Evolutionary conservation across 2,888 invertebrate genomes (phyloP), one percentile per base, ranked within the genome.

Genomic region (Stenodema calcarata): DNA sequence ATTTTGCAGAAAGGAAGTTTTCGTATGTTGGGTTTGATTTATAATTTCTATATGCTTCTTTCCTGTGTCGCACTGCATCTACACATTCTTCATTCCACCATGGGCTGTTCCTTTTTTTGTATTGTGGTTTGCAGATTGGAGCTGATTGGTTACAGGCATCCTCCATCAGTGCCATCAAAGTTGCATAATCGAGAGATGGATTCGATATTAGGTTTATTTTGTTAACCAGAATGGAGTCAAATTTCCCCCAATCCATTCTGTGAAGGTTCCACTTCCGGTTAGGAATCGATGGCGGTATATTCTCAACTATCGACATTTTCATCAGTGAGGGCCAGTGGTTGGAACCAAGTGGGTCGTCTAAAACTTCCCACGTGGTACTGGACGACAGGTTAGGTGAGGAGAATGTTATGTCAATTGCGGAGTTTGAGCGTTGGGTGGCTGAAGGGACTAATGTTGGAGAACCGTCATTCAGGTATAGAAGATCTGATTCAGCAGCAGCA

Each of bases 341-440:
- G 70, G 70, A 70, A 30, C 70, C 70, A 23, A 70, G 70, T 70
- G 70, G 70, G 50, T 70, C 70, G 70, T 70, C 70, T 30, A 70
- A 70, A 70, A 70, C 70, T 28, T 70, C 70, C 70, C 70, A 70
- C 70, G 70, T 70, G 27, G 23, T 70, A 30, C 70, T 70, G 27
- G 70, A 28, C 70, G 78, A 12, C 3, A 44, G 78, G 44, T 78
- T 44, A 35, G 78, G 41, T 35, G 78, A 78, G 18, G 42, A 35
- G n/a, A 78, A 78, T 35, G 78, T 42, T 42, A 78, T 41, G 41
- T 78, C 78, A 35, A 78, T 44, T 12, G 78, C 78, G 18, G 78
- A 78, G 11, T 35, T 35, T 16, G 41, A n/a, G 12, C 23, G 11
- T 35, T 78, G 78, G 44, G n/a, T 78, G 44, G 44, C 44, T 35